Base-by-base conservation (phyloP, 2,797 vertebrate species). In the Cossypha heuglini region DNA sequence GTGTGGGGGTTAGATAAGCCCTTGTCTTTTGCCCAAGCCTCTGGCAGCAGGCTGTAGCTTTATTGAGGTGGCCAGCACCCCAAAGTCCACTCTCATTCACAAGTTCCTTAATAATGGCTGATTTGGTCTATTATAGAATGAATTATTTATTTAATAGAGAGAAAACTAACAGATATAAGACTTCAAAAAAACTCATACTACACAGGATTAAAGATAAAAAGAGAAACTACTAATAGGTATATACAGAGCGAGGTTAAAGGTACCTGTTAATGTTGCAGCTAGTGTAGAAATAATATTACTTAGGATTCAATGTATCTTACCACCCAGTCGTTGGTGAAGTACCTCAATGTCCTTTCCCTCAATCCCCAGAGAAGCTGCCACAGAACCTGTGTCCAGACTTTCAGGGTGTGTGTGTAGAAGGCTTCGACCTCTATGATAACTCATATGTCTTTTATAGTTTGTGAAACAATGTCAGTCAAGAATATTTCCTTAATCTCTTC, bases 311-410 rank as follows among this genome's bases (percentile, higher is more conserved):
- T n/a, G 14, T n/a, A 11, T 38, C 5, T 55, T 46, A 22, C 7
- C 51, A 55, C n/a, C 28, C 22, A 38, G 4, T 46, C 8, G 3
- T 9, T 38, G 28, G 22, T 20, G n/a, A 6, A 29, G 13, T 9
- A 26, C 51, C 35, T 17, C 1, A 0, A 55, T 8, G 10, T 13
- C 11, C 22, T 38, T 46, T 55, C 17, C 42, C 2, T 38, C 76
- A 55, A 13, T 45, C 18, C 22, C 33, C 33, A 46, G 62, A 10
- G 28, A 66, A n/a, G 6, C 16, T 46, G 5, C 28, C 11, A 38
- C 0, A 0, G 28, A 26, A 66, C 5, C 11, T 7, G 3, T 1
- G 1, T 14, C 17, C 21, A 38, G 28, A 22, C 11, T 21, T 28
- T 21, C 22, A 46, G 13, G 13, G 22, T 8, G n/a, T 25, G 19